A percentile compares a stretch with the other conserved stretches of the same genome.
Evolutionary conservation across 1,140 invertebrate species (phyloP).

Genomic region (Helicoverpa zea): DNA sequence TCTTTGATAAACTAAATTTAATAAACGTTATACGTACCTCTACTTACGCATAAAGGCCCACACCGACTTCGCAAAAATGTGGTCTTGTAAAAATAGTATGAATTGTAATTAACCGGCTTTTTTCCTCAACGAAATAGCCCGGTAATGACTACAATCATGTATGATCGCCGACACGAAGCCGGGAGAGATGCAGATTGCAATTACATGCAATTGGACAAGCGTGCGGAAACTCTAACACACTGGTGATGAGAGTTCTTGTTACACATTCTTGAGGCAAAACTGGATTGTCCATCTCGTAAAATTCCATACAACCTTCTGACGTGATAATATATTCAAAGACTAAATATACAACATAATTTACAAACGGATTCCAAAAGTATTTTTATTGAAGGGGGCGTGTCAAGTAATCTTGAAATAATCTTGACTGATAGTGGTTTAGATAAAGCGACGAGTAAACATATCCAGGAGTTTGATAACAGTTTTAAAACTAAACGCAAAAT

Average conservation of each 20-base stretch:
- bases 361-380: constrained; percentile 2
- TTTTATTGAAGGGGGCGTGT: constrained; percentile 18
- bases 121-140: not conserved
- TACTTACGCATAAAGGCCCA: too few relatives aligned
- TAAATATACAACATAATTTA: not conserved
- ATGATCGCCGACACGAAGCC: constrained; percentile 18
- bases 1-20: too few relatives aligned
- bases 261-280: not conserved
- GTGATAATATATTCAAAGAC: not conserved
- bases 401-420: constrained; percentile 18
- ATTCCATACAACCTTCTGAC: not conserved
- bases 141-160: constrained; percentile 35
- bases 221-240: not conserved
- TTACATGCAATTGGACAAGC: constrained; percentile 28
- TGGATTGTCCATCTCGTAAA: not conserved
- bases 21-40: too few relatives aligned
- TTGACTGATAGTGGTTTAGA: constrained; percentile 9
- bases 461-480: constrained; percentile 10
- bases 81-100: not conserved
- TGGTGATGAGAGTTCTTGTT: not conserved
- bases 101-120: constrained; percentile 23
- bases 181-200: constrained; percentile 30
- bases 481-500: not conserved
- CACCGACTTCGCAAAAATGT: not conserved
- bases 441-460: not conserved